Evolutionary conservation across 2,888 invertebrate genomes (phyloP).

Genomic region (Drosophila mimetica): DNA sequence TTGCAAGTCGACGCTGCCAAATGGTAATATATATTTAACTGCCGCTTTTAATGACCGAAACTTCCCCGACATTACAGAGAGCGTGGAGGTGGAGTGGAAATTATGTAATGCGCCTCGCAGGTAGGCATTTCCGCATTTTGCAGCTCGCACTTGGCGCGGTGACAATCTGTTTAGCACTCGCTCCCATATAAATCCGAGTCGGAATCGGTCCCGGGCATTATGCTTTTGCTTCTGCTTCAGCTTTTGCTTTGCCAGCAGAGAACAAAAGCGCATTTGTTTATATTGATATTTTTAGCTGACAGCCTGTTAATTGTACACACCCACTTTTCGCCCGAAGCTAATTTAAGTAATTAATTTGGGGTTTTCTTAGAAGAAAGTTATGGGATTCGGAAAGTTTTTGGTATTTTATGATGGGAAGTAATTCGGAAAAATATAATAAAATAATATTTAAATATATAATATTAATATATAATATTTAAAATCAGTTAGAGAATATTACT

Average conservation of each 20-base stretch:
- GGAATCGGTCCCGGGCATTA: conserved; percentile 48
- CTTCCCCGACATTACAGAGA: conserved; percentile 64
- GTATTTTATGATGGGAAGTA: not conserved
- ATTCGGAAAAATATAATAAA: too few relatives aligned
- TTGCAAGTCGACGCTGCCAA: conserved; percentile 70
- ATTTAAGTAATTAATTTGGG: conserved; percentile 4
- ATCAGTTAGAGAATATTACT: too few relatives aligned
- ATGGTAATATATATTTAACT: conserved; percentile 57
- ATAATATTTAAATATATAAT: too few relatives aligned
- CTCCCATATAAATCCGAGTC: conserved; percentile 33
- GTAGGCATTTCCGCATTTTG: conserved; percentile 66
- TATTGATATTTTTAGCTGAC: conserved; percentile 47
- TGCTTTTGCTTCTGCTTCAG: conserved; percentile 40
- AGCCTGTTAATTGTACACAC: conserved; percentile 36
- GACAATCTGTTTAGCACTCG: conserved; percentile 56
- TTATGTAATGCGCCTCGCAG: conserved; percentile 63
- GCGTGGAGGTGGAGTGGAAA: conserved; percentile 53
- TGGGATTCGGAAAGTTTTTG: not conserved
- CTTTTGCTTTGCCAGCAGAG: conserved; percentile 41
- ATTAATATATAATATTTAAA: too few relatives aligned
- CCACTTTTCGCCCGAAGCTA: conserved; percentile 29
- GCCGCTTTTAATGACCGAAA: conserved; percentile 67
- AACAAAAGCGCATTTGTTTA: conserved; percentile 70
- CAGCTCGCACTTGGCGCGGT: conserved; percentile 45
- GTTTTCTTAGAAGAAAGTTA: conserved; percentile 5